Percentiles rank a stretch among this genome's conserved stretches.
Conservation (phyloP, 2,888 invertebrate species). For the Druceiella hillmani region DNA sequence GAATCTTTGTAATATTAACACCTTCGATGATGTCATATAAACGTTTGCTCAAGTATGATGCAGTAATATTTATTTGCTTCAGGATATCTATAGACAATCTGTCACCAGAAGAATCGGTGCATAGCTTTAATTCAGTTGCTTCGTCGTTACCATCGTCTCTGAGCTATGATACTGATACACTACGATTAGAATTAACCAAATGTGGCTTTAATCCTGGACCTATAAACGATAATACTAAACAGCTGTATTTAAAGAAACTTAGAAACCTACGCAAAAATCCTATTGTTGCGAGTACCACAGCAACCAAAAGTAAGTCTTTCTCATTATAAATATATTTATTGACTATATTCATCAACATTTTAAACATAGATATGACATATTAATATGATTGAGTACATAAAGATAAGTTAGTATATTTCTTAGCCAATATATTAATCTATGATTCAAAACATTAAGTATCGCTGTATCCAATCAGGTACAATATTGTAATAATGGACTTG, state of each 20-base stretch:
- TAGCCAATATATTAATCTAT: too few species aligned
- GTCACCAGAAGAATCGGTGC: conserved; percentile 35
- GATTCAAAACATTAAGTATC: too few species aligned
- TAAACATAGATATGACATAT: too few species aligned
- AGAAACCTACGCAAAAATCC: conserved; percentile 50
- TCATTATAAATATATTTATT: background rate
- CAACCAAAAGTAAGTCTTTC: conserved; percentile 11
- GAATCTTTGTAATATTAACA: too few species aligned
- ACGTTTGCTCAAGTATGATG: too few species aligned
- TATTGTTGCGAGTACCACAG: conserved; percentile 26
- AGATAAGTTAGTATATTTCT: too few species aligned
- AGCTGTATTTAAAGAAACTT: conserved; percentile 69
- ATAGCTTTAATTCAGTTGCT: conserved; percentile 39
- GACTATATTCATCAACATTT: conserved; percentile 4
- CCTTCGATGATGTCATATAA: too few species aligned
- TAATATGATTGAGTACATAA: too few species aligned
- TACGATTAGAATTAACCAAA: conserved; percentile 58
- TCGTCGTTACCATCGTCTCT: conserved; percentile 55
- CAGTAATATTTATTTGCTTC: conserved; percentile 9
- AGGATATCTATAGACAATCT: conserved; percentile 38
- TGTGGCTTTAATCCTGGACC: conserved; percentile 76
- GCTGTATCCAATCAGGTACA: too few species aligned
- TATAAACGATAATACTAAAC: conserved; percentile 69
- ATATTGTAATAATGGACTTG: too few species aligned
- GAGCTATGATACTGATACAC: conserved; percentile 61